phyloP scores from a whole-genome alignment of 2,888 invertebrate species.

The Phortica magna region DNA sequence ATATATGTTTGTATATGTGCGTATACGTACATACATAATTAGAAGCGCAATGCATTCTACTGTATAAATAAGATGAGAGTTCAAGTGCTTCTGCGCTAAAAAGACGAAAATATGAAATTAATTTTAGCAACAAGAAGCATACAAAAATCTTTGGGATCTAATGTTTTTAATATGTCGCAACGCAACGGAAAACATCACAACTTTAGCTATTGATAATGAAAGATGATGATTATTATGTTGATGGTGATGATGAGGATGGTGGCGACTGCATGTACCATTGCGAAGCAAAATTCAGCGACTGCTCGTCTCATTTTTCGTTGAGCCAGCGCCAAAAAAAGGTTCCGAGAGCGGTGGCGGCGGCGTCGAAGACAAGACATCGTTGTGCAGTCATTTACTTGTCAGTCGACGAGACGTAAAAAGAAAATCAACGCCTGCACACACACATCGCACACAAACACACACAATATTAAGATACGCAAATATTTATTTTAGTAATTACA shows the following conservation, averaged over 20 bases:
- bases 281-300: background rate
- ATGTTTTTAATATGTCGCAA: conserved; percentile 23
- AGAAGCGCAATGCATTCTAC: too few species aligned
- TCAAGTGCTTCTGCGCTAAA: background rate
- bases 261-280: background rate
- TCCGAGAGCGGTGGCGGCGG: too few species aligned
- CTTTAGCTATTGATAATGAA: too few species aligned
- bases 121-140: conserved; percentile 17
- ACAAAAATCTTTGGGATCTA: background rate
- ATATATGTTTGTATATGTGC: too few species aligned
- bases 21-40: too few species aligned
- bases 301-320: background rate
- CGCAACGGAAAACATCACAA: background rate
- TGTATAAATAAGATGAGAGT: too few species aligned
- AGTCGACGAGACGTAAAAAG: background rate
- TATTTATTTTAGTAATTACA: conserved; percentile 15
- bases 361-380: background rate
- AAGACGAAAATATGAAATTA: conserved; percentile 23
- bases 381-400: conserved; percentile 2
- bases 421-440: conserved; percentile 23
- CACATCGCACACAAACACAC: background rate
- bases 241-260: too few species aligned
- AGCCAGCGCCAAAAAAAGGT: too few species aligned
- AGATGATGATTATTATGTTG: too few species aligned
- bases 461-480: background rate